Evolutionary conservation across 2,113 vertebrate genomes (phyloP).

Genomic region (Lonchura striata): DNA sequence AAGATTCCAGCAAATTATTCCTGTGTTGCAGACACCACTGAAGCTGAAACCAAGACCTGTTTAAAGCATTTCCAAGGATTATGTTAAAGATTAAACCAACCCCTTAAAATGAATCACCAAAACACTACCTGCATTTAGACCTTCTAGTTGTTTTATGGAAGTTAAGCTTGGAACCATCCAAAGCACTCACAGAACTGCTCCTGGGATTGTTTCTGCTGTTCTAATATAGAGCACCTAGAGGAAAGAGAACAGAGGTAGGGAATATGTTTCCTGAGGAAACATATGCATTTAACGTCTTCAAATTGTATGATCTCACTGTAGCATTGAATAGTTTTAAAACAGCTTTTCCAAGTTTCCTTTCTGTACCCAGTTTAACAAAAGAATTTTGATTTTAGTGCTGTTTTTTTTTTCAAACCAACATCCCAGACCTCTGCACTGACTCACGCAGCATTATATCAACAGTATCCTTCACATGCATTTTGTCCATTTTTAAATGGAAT

Average conservation of each 20-base stretch:
- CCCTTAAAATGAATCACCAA: background rate
- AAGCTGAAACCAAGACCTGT: background rate
- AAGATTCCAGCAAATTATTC: slow-evolving; percentile 30
- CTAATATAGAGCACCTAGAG: background rate
- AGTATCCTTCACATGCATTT: background rate
- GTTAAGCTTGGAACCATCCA: background rate
- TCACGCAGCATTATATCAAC: background rate
- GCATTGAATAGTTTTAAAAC: background rate
- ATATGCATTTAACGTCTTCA: background rate
- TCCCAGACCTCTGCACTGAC: background rate
- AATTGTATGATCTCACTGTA: background rate
- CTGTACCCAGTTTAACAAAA: background rate
- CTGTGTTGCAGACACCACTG: background rate
- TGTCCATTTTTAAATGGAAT: slow-evolving; percentile 42
- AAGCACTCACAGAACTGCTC: background rate
- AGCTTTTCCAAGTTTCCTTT: background rate
- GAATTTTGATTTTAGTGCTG: background rate
- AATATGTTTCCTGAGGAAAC: background rate
- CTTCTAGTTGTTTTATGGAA: background rate
- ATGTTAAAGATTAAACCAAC: background rate
- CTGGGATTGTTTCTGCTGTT: background rate
- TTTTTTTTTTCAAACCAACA: background rate
- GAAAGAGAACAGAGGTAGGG: background rate
- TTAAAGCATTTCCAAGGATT: background rate
- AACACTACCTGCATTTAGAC: background rate